These are phyloP conservation scores for Mythimna vitellina DNA, from an alignment of 2,888 invertebrate species.

Conservation along the genomic window DNA sequence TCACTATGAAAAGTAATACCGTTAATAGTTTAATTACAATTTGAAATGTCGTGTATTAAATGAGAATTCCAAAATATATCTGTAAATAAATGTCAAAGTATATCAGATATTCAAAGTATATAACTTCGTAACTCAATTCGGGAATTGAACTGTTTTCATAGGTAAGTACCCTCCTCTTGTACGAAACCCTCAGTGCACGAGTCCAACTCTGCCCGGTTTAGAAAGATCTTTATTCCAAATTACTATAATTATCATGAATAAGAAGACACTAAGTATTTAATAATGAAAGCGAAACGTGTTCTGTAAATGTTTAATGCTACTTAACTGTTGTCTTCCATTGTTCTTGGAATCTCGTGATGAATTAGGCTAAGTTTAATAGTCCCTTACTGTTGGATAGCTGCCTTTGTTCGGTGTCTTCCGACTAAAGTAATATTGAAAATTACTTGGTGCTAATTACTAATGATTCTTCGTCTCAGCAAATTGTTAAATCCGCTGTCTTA, in stretches of 20 bases:
- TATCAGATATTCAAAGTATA: no score
- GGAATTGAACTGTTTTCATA: no score
- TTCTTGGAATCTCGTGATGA: background rate
- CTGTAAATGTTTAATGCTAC: background rate
- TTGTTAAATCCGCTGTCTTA: background rate
- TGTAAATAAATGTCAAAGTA: no score
- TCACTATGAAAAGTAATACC: no score
- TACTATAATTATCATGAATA: background rate
- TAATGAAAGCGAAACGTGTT: background rate
- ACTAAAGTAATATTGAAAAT: background rate
- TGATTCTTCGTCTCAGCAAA: background rate
- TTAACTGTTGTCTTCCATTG: background rate
- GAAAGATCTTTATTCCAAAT: background rate
- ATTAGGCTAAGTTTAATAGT: constrained; percentile 6
- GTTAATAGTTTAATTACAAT: no score
- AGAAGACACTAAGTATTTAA: background rate
- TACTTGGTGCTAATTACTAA: background rate
- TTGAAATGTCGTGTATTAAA: no score
- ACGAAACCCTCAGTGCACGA: no score
- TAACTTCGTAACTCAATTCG: no score
- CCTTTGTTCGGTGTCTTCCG: background rate
- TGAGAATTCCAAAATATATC: no score
- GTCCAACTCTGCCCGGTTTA: no score
- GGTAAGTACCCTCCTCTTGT: no score
- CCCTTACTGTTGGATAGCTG: background rate